Evolutionary conservation across 1,140 invertebrate genomes (phyloP).

Genomic region (Limonius californicus): DNA sequence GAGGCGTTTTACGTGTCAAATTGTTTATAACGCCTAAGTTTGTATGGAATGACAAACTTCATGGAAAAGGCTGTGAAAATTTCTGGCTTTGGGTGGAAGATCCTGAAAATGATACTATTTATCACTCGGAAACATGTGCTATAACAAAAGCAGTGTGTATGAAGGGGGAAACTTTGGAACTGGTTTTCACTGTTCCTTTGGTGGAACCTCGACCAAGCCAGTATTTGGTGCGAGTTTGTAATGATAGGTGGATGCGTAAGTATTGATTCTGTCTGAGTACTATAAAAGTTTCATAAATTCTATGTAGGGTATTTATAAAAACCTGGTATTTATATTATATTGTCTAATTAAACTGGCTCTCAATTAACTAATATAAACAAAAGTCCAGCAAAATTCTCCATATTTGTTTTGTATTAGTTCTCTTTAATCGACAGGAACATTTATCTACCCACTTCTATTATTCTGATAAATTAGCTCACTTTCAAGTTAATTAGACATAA

Average conservation of each 20-base stretch:
- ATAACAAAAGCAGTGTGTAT: slow-evolving; percentile 83
- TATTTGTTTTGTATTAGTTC: no score
- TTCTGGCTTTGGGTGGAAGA: slow-evolving; percentile 99
- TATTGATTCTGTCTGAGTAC: no score
- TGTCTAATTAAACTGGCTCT: no score
- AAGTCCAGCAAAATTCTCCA: no score
- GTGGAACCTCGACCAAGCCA: slow-evolving; percentile 86
- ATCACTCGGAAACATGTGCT: slow-evolving; percentile 93
- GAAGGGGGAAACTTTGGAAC: slow-evolving; percentile 67
- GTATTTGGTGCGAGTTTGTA: slow-evolving; percentile 84
- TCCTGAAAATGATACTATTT: slow-evolving; percentile 88
- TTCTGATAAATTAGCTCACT: no score
- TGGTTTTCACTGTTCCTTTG: slow-evolving; percentile 95
- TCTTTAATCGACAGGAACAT: no score
- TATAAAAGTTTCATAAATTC: no score
- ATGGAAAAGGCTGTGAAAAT: slow-evolving; percentile 74
- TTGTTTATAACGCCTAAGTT: slow-evolving; percentile 82
- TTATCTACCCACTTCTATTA: no score
- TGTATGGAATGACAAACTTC: slow-evolving; percentile 85
- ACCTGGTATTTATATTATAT: no score
- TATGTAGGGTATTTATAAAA: no score
- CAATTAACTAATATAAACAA: no score
- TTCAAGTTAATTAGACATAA: no score
- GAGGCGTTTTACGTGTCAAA: slow-evolving; percentile 84
- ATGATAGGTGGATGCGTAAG: slow-evolving; percentile 85